A percentile compares a stretch with the other conserved stretches of the same genome.
These are phyloP conservation scores for Festucalex cinctus DNA, from an alignment of 2,113 vertebrate species.

Conservation along the genomic window DNA sequence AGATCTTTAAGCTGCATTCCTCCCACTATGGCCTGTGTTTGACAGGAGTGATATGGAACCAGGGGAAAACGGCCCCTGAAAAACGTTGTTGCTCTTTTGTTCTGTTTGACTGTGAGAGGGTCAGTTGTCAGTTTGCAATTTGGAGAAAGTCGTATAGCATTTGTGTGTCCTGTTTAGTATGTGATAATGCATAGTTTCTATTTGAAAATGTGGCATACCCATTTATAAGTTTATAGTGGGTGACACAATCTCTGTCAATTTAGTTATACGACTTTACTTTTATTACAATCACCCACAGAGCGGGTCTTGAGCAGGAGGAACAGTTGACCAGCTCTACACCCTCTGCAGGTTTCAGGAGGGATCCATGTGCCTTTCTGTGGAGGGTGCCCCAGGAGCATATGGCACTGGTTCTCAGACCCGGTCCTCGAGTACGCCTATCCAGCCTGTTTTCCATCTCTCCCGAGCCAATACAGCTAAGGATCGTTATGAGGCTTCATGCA, in stretches of 20 bases:
- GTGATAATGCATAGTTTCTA: conserved; percentile 50
- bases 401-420: no score
- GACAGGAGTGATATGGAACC: conserved; percentile 37
- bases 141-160: conserved; percentile 24
- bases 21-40: conserved; percentile 18
- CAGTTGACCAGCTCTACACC: no score
- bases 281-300: conserved; percentile 13
- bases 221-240: conserved; percentile 37
- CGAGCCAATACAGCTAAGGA: no score
- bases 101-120: conserved; percentile 30
- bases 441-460: no score
- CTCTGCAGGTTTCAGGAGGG: no score
- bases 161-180: conserved; percentile 41
- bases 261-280: conserved; percentile 29
- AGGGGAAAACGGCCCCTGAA: conserved; percentile 27
- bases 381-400: no score
- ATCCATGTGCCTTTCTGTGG: no score
- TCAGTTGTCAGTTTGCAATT: conserved; percentile 21
- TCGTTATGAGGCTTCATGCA: no score
- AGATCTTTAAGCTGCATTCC: conserved; percentile 32
- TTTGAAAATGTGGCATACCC: conserved; percentile 31
- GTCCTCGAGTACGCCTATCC: no score
- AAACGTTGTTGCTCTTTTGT: conserved; percentile 32
- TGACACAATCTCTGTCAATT: conserved; percentile 30
- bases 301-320: background rate